Evolutionary conservation across 2,888 invertebrate genomes (phyloP).

Genomic region (Cephus pulcher): DNA sequence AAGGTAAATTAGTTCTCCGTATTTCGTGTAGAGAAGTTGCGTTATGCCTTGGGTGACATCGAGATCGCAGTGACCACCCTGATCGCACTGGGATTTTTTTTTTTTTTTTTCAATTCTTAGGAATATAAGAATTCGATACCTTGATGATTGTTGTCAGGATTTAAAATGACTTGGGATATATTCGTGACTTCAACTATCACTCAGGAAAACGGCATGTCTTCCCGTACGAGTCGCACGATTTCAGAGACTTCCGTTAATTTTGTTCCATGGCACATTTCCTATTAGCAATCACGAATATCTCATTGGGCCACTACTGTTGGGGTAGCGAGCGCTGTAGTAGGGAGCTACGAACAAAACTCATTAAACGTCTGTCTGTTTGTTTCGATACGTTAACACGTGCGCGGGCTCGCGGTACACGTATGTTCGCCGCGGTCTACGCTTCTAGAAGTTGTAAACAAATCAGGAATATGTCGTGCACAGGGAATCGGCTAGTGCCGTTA

Average conservation of each 20-base stretch:
- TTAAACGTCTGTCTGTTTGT: conserved; percentile 64
- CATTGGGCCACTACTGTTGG: conserved; percentile 1
- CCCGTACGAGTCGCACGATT: conserved; percentile 42
- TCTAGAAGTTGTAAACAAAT: conserved; percentile 39
- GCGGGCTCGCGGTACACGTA: conserved; percentile 10
- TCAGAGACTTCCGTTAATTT: conserved; percentile 52
- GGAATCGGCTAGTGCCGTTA: not conserved
- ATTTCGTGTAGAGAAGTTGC: conserved; percentile 27
- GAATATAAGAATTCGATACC: not conserved
- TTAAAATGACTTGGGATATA: not conserved
- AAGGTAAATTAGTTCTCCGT: conserved; percentile 50
- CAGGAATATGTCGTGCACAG: conserved; percentile 34
- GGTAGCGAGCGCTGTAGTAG: conserved; percentile 6
- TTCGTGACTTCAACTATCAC: not conserved
- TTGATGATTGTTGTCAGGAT: not conserved
- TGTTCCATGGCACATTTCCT: conserved; percentile 31
- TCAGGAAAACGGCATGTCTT: not conserved
- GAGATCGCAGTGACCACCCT: not conserved
- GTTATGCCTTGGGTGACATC: not conserved
- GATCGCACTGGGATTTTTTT: not conserved
- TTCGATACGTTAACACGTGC: conserved; percentile 49
- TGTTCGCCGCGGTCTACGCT: conserved; percentile 11
- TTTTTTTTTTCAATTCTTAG: not conserved
- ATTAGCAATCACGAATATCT: conserved; percentile 22
- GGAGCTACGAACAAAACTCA: conserved; percentile 54